Conservation (phyloP, 2,888 invertebrate genomes). For the Scrobipalpa atriplicella region DNA sequence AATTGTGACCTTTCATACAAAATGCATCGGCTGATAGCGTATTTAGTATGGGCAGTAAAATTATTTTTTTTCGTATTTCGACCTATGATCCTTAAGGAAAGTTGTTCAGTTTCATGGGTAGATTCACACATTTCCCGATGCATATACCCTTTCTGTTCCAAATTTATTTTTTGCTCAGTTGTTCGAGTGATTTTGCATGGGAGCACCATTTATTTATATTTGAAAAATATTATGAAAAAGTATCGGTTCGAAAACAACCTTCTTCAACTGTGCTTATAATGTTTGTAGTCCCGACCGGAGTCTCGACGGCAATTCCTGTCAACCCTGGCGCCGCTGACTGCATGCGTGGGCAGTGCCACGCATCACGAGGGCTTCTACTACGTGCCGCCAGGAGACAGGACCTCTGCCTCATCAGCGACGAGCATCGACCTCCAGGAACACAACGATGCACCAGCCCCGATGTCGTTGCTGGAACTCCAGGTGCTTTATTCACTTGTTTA, state of each 20-base stretch:
- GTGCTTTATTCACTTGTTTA: conserved; percentile 44
- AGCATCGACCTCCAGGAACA: conserved; percentile 84
- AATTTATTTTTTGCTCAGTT: too few species aligned
- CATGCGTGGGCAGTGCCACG: conserved; percentile 86
- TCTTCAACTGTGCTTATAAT: not conserved
- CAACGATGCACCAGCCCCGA: conserved; percentile 87
- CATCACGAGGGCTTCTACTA: conserved; percentile 79
- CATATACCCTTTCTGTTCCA: too few species aligned
- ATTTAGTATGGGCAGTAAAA: too few species aligned
- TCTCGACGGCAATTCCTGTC: conserved; percentile 90
- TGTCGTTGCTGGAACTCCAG: conserved; percentile 90
- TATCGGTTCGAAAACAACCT: not conserved
- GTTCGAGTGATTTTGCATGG: too few species aligned
- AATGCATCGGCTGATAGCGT: too few species aligned
- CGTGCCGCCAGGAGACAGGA: conserved; percentile 83
- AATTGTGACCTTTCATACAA: too few species aligned
- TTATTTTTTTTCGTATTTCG: too few species aligned
- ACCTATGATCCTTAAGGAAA: too few species aligned
- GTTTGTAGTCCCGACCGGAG: conserved; percentile 80
- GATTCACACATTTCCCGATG: too few species aligned
- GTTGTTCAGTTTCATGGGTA: too few species aligned
- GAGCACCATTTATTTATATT: too few species aligned
- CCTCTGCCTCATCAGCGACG: conserved; percentile 82
- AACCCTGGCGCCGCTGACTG: conserved; percentile 89
- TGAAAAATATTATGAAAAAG: too few species aligned